A percentile compares a stretch with the other conserved stretches of the same genome.
Evolutionary conservation across 2,888 invertebrate genomes (phyloP).

Genomic region (Exephanes ischioxanthus): DNA sequence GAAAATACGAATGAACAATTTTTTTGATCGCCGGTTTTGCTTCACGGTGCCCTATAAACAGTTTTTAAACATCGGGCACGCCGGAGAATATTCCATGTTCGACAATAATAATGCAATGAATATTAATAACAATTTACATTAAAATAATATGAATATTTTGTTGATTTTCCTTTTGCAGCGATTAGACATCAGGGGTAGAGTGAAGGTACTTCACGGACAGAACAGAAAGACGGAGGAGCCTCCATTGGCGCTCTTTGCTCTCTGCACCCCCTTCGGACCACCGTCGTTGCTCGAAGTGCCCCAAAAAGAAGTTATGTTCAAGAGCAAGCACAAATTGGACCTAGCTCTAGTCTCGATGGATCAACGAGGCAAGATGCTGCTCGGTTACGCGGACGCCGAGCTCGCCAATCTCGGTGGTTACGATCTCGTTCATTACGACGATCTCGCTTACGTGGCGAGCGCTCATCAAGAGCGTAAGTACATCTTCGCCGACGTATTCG

Average conservation of each 20-base stretch:
- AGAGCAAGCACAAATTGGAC: constrained; percentile 99
- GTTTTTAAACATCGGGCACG: background rate
- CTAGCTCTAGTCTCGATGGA: constrained; percentile 98
- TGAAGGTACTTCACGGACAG: constrained; percentile 98
- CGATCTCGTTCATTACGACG: constrained; percentile 98
- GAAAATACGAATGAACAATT: too few relatives aligned
- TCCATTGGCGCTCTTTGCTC: constrained; percentile 97
- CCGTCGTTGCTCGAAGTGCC: constrained; percentile 98
- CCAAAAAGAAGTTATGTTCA: constrained; percentile 99
- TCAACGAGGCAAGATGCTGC: constrained; percentile 97
- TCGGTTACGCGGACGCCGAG: constrained; percentile 97
- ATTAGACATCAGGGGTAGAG: constrained; percentile 98
- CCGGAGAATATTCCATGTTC: background rate
- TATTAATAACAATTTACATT: background rate
- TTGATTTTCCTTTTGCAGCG: constrained; percentile 88
- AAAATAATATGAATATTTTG: background rate
- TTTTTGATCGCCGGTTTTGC: too few relatives aligned
- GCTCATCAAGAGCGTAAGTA: constrained; percentile 99
- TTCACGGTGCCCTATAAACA: background rate
- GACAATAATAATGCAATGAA: background rate
- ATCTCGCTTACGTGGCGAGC: constrained; percentile 98
- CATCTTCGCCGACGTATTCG: background rate
- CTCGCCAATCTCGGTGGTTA: constrained; percentile 98
- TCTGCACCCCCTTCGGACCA: constrained; percentile 99
- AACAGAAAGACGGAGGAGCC: constrained; percentile 97